Conservation (phyloP, 2,797 vertebrate genomes). For the Spinibarbus caldwelli region DNA sequence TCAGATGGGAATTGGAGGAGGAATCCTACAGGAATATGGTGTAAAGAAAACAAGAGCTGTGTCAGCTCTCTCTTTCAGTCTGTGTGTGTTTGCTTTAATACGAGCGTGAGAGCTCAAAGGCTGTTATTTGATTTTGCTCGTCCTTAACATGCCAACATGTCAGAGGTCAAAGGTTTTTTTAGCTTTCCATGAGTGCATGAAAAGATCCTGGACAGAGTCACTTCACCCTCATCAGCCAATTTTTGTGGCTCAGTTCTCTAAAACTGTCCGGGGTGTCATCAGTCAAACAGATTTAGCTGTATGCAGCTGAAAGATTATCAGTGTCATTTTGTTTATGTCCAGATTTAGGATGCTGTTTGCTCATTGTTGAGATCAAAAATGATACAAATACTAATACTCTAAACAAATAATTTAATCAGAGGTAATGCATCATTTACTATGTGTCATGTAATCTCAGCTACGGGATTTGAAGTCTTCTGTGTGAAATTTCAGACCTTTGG, state of each 20-base stretch:
- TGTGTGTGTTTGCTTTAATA: constrained; percentile 19
- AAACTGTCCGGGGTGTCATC: not conserved
- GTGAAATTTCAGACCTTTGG: not conserved
- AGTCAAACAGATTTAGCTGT: not conserved
- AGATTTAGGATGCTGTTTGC: not conserved
- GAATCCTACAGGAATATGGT: constrained; percentile 20
- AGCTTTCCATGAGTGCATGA: constrained; percentile 43
- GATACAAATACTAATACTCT: not conserved
- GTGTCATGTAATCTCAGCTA: not conserved
- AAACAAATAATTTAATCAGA: not conserved
- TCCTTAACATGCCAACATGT: constrained; percentile 38
- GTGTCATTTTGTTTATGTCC: not conserved
- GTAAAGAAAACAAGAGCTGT: constrained; percentile 3
- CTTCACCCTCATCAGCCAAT: not conserved
- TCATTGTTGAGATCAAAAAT: not conserved
- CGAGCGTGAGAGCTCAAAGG: constrained; percentile 27
- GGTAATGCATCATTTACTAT: not conserved
- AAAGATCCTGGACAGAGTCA: constrained; percentile 17
- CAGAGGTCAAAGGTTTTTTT: constrained; percentile 46
- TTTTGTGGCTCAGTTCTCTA: not conserved
- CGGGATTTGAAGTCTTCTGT: not conserved
- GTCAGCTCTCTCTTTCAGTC: not conserved
- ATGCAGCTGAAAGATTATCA: not conserved
- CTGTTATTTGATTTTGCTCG: constrained; percentile 37
- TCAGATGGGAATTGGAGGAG: not conserved